Evolutionary conservation across 1,140 invertebrate genomes (phyloP).

Genomic region (Drosophila malerkotliana): DNA sequence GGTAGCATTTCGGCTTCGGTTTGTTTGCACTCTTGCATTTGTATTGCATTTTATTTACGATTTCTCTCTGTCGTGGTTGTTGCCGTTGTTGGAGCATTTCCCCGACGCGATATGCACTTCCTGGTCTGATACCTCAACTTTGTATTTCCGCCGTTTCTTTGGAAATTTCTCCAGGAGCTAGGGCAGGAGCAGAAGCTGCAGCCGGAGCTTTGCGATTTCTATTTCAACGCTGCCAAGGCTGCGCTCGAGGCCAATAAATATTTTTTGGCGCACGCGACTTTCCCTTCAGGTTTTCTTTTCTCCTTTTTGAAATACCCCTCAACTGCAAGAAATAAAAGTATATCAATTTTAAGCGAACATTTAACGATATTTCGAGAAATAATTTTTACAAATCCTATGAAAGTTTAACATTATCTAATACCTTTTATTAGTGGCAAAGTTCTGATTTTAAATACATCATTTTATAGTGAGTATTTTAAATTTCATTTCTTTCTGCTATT

Average conservation of each 20-base stretch:
- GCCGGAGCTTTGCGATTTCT: constrained; percentile 64
- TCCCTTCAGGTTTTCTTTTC: constrained; percentile 9
- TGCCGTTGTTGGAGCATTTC: constrained; percentile 54
- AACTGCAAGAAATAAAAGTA: background rate
- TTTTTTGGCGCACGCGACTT: constrained; percentile 70
- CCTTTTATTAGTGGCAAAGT: background rate
- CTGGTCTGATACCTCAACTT: constrained; percentile 79
- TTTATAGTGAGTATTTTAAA: background rate
- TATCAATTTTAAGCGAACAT: background rate
- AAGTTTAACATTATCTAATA: too few species aligned
- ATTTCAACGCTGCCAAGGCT: constrained; percentile 67
- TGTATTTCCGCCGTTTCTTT: constrained; percentile 77
- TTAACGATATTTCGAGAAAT: too few species aligned
- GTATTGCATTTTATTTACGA: constrained; percentile 79
- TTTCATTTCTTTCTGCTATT: background rate
- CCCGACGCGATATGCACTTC: constrained; percentile 75
- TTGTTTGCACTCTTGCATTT: constrained; percentile 69
- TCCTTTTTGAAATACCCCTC: constrained; percentile 5
- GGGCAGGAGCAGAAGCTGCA: constrained; percentile 15
- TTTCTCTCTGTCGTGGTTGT: constrained; percentile 42
- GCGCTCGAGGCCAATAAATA: constrained; percentile 71
- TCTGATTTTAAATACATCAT: background rate
- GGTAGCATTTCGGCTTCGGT: constrained; percentile 58
- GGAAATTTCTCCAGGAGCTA: constrained; percentile 34
- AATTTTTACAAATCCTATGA: background rate